phyloP scores from a whole-genome alignment of 2,797 vertebrate genomes.

The Manis crassicaudata region DNA sequence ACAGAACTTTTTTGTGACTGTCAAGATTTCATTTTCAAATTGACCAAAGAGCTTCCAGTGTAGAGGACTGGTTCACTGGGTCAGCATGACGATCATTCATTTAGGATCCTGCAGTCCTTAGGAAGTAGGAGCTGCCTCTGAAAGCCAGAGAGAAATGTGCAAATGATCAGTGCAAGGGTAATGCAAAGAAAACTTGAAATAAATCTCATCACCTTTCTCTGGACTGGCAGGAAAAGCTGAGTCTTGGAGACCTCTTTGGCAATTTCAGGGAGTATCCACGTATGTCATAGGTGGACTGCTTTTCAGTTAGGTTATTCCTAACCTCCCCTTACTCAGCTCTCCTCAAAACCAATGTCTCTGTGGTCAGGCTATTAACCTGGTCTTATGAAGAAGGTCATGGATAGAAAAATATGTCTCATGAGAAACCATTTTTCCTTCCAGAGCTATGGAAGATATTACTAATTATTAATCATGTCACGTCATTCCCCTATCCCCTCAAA shows the following conservation, averaged over 20 bases:
- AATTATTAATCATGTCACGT: not conserved
- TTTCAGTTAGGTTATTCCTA: not conserved
- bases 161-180: not conserved
- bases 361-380: not conserved
- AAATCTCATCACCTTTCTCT: not conserved
- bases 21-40: slow-evolving; percentile 45
- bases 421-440: not conserved
- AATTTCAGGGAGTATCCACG: not conserved
- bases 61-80: slow-evolving; percentile 21
- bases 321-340: not conserved
- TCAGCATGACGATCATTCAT: not conserved
- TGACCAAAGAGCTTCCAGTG: slow-evolving; percentile 7
- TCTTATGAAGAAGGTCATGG: not conserved
- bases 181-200: not conserved
- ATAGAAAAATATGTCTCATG: not conserved
- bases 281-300: too few relatives aligned
- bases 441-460: not conserved
- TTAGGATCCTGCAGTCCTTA: not conserved
- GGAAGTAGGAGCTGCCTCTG: slow-evolving; percentile 10
- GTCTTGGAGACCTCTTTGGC: not conserved
- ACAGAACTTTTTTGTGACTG: not conserved
- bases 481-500: not conserved
- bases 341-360: not conserved
- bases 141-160: not conserved
- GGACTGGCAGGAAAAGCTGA: not conserved